Percentiles rank a stretch among this genome's conserved stretches.
These are phyloP conservation scores for Grantiella picta DNA, from an alignment of 2,113 vertebrate genomes.

Conservation along the genomic window DNA sequence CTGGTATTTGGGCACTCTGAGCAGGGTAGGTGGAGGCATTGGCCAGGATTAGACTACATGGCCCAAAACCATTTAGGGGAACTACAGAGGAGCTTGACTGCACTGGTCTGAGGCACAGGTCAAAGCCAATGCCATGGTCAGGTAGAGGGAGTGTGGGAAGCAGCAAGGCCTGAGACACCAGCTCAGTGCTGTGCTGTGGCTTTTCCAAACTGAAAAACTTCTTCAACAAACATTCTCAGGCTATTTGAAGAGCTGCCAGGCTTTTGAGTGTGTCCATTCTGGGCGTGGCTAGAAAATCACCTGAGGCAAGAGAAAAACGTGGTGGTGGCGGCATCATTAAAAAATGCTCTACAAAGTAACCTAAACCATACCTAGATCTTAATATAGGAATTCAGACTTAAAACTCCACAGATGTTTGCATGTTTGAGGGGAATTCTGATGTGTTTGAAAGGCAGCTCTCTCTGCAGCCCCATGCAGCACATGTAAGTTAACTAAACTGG, in stretches of 20 bases:
- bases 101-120: background rate
- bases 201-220: background rate
- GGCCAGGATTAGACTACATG: background rate
- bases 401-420: background rate
- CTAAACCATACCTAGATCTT: background rate
- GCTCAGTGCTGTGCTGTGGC: background rate
- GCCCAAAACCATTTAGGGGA: background rate
- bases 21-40: background rate
- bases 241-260: background rate
- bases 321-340: background rate
- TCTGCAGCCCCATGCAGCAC: background rate
- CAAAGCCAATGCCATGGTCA: background rate
- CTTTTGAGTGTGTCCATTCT: background rate
- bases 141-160: background rate
- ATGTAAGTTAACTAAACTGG: background rate
- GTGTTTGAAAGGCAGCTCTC: background rate
- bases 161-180: background rate
- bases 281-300: background rate
- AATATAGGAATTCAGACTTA: background rate
- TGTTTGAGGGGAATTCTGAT: background rate
- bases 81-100: rapidly evolving
- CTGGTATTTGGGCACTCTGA: background rate
- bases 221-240: background rate
- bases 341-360: background rate
- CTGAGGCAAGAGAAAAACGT: background rate